These are phyloP conservation scores for Hycleus cichorii DNA, from an alignment of 1,140 invertebrate species.

Conservation along the genomic window DNA sequence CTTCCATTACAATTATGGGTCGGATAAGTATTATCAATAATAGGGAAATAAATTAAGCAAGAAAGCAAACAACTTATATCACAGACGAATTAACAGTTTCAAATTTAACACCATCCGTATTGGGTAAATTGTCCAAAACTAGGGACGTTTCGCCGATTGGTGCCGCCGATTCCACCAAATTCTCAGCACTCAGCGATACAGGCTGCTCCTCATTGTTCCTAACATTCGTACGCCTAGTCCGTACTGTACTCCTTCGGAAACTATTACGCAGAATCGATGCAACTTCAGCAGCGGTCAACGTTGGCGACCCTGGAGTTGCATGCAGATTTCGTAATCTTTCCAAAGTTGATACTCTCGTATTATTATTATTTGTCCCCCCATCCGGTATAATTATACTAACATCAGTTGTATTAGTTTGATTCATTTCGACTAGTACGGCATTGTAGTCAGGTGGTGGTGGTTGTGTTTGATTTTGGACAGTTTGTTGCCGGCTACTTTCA, in stretches of 20 bases:
- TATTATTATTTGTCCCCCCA: conserved; percentile 3
- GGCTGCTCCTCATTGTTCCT: conserved; percentile 31
- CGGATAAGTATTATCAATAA: too few species aligned
- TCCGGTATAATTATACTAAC: conserved; percentile 11
- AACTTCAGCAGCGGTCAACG: conserved; percentile 50
- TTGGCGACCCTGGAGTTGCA: conserved; percentile 32
- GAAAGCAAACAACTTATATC: conserved; percentile 18
- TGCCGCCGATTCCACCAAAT: conserved; percentile 51
- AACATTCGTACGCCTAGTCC: conserved; percentile 8
- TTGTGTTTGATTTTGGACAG: conserved; percentile 18
- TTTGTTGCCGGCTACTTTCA: conserved; percentile 29
- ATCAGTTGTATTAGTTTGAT: conserved; percentile 21
- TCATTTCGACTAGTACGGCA: conserved; percentile 49
- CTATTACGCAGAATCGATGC: conserved; percentile 52
- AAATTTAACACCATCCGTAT: conserved; percentile 16
- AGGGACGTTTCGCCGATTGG: conserved; percentile 51
- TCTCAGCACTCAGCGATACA: conserved; percentile 45
- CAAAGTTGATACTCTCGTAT: conserved; percentile 22
- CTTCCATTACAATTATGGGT: too few species aligned
- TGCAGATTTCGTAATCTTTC: conserved; percentile 26
- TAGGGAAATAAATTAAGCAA: too few species aligned
- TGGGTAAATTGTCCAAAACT: conserved; percentile 33
- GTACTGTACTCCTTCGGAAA: conserved; percentile 44
- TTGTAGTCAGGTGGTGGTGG: conserved; percentile 57
- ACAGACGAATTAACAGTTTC: conserved; percentile 19